Evolutionary conservation across 2,888 invertebrate genomes (phyloP).

Genomic region (Drosophila recens): DNA sequence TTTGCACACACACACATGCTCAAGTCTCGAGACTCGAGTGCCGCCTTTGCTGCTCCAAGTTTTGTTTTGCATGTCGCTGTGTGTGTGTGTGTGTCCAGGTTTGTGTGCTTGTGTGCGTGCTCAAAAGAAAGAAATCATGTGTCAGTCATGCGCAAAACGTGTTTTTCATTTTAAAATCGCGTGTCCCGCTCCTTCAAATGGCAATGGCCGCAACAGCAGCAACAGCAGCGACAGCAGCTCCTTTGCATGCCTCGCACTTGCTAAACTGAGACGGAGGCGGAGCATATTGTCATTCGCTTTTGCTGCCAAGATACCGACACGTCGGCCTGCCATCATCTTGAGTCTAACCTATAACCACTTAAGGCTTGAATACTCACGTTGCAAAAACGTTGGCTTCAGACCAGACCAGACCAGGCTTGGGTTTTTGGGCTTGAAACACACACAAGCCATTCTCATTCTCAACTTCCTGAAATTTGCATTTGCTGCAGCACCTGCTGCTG

Average conservation of each 20-base stretch:
- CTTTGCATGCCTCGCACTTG: slow-evolving; percentile 75
- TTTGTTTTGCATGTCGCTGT: slow-evolving; percentile 43
- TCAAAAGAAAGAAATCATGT: slow-evolving; percentile 68
- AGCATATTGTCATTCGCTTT: slow-evolving; percentile 71
- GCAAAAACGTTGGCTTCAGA: slow-evolving; percentile 9
- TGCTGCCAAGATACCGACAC: slow-evolving; percentile 45
- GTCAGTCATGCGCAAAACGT: slow-evolving; percentile 82
- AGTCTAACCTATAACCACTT: slow-evolving; percentile 29
- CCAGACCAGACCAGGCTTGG: slow-evolving; percentile 23
- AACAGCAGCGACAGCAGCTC: slow-evolving; percentile 40
- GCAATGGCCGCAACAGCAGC: slow-evolving; percentile 22
- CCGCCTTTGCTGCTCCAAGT: slow-evolving; percentile 52
- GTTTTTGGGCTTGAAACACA: neutral
- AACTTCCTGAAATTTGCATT: slow-evolving; percentile 18
- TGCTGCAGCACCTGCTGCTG: slow-evolving; percentile 49
- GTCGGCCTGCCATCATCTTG: slow-evolving; percentile 50
- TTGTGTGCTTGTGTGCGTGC: slow-evolving; percentile 33
- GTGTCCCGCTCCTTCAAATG: slow-evolving; percentile 66
- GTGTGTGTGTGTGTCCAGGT: slow-evolving; percentile 22
- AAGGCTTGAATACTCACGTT: slow-evolving; percentile 18
- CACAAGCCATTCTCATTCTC: slow-evolving; percentile 25
- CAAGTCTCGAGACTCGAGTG: slow-evolving; percentile 31
- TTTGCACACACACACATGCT: slow-evolving; percentile 17
- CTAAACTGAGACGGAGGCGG: slow-evolving; percentile 81
- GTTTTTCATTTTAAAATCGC: slow-evolving; percentile 79